Base-by-base conservation (phyloP, 2,797 vertebrate species). In the Sebastes alutus region DNA sequence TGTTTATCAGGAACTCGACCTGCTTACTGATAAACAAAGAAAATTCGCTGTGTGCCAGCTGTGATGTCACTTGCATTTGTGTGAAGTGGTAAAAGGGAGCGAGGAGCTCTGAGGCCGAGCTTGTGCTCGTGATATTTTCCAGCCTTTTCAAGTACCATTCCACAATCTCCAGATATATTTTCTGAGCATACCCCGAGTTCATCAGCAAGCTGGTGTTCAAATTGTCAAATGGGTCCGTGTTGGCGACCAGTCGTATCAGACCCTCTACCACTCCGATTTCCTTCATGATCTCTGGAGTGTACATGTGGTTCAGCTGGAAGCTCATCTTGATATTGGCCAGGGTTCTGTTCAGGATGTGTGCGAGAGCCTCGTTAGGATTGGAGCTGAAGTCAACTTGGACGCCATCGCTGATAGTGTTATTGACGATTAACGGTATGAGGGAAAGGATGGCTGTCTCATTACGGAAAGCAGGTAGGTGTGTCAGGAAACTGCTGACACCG, bases 141-240 rank as follows among this genome's bases (percentile, higher is more conserved):
- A 96, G 72, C 33, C 71, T 93, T 30, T 70, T 83, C 72, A 96
- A 82, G 85, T 96, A 96, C 94, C 95, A 96, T 14, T 89, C 11
- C n/a, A 87, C 75, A 12, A 95, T 91, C 27, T 93, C 77, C 27
- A 92, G 55, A 66, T 92, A 94, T 0, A 86, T 63, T 33, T 52
- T 78, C 55, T 94, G 89, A 11, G 81, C 71, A 55, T 89, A 30
- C 0, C 38, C 2, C 1, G 83, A 33, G 30, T 96, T 55, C 1
- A 20, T 33, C 62, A 85, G 54, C 52, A 84, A 23, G n/a, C 87
- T 92, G 35, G 64, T 20, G 54, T 96, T 90, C 2, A 84, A 35
- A 14, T 65, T 82, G 22, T 85, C 6, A 20, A 90, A 83, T 61
- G 91, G 92, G 2, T 70, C 75, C 3, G 83, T 86, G 67, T 82